These are phyloP conservation scores for Ormyrus pomaceus DNA, from an alignment of 2,888 invertebrate species.

Conservation along the genomic window DNA sequence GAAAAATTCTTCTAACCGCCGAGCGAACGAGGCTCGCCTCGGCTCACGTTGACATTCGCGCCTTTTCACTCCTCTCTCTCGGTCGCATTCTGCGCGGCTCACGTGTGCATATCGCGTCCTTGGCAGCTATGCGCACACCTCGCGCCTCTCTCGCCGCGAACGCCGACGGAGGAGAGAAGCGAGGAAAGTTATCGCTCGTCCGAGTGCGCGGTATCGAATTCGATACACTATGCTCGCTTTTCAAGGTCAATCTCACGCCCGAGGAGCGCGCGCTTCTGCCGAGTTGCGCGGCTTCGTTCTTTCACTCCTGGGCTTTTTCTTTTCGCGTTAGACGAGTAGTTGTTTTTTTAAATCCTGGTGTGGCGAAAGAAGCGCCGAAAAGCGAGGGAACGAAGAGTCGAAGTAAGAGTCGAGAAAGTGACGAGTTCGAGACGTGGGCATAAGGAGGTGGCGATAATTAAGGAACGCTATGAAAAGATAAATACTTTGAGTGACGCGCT, in stretches of 20 bases:
- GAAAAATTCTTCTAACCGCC: too few species aligned
- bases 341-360: too few species aligned
- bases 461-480: too few species aligned
- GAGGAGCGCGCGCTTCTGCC: not conserved
- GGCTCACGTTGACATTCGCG: conserved; percentile 31
- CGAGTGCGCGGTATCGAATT: conserved; percentile 45
- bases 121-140: not conserved
- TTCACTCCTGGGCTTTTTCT: too few species aligned
- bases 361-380: too few species aligned
- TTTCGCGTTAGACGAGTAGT: too few species aligned
- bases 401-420: too few species aligned
- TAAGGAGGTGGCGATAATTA: too few species aligned
- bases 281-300: too few species aligned
- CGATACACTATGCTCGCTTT: conserved; percentile 41
- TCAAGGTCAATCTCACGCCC: conserved; percentile 52
- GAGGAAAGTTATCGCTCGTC: conserved; percentile 36
- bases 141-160: not conserved
- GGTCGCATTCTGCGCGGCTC: not conserved
- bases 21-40: conserved; percentile 8
- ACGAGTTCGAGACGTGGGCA: too few species aligned
- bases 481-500: too few species aligned
- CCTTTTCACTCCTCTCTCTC: conserved; percentile 18
- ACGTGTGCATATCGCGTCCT: not conserved
- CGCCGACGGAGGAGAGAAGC: not conserved
- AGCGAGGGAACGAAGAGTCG: too few species aligned